phyloP scores from a whole-genome alignment of 2,113 vertebrate genomes.

The Stomatorhinus ivindoensis region DNA sequence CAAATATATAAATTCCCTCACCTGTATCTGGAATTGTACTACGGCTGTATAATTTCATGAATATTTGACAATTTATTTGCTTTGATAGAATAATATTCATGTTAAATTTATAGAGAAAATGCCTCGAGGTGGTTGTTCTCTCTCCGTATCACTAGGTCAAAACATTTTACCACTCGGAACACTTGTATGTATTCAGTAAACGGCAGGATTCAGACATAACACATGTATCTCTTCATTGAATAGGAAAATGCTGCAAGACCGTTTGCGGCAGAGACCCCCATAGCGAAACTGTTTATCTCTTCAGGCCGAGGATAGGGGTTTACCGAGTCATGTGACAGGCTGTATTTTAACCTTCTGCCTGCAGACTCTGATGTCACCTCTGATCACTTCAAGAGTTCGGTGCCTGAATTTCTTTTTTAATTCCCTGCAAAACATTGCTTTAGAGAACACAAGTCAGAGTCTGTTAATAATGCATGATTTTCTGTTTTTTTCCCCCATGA shows the following conservation, averaged over 20 bases:
- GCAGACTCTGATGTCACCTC: constrained; percentile 62
- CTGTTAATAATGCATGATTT: constrained; percentile 30
- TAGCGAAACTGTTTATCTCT: constrained; percentile 48
- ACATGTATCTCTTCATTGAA: constrained; percentile 36
- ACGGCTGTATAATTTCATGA: not conserved
- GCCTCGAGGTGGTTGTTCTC: not conserved
- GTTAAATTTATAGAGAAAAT: not conserved
- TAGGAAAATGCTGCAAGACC: constrained; percentile 40
- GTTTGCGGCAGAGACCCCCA: constrained; percentile 35
- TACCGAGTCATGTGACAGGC: constrained; percentile 51
- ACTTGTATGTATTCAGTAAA: constrained; percentile 20
- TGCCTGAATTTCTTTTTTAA: constrained; percentile 36
- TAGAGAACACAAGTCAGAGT: constrained; percentile 36
- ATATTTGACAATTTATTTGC: constrained; percentile 13
- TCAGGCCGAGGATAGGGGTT: constrained; percentile 57
- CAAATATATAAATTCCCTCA: not conserved
- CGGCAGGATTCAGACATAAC: constrained; percentile 31
- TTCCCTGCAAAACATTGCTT: constrained; percentile 47
- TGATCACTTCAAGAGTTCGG: constrained; percentile 58
- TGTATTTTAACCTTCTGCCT: constrained; percentile 65
- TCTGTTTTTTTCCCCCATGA: constrained; percentile 13
- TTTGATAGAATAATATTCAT: not conserved
- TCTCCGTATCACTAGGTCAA: not conserved
- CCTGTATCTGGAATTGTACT: not conserved
- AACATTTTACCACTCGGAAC: not conserved